Conservation (phyloP, 2,797 vertebrate genomes). For the Odontamblyopus rebecca region DNA sequence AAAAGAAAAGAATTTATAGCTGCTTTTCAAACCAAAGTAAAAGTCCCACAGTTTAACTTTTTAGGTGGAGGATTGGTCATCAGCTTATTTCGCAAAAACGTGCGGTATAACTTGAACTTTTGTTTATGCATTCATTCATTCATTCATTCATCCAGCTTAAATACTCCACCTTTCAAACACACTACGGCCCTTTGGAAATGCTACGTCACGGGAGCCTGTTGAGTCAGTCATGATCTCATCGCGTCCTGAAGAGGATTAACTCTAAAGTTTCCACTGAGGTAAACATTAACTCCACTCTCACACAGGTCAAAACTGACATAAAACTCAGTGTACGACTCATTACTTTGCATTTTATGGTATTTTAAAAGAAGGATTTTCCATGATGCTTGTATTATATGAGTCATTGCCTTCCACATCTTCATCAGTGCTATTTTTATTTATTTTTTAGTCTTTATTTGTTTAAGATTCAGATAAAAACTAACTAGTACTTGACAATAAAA, state of each 20-base stretch:
- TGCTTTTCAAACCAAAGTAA: neutral
- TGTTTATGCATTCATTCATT: no score
- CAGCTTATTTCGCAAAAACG: no score
- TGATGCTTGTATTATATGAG: neutral
- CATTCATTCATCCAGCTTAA: no score
- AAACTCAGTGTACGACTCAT: neutral
- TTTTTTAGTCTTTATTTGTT: no score
- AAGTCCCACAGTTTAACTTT: no score
- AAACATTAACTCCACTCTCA: slow-evolving; percentile 25
- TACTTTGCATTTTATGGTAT: neutral
- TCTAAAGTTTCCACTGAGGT: slow-evolving; percentile 4
- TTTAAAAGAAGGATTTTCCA: neutral
- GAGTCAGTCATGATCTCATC: neutral
- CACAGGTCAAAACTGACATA: neutral
- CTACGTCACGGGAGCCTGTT: neutral
- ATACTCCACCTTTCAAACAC: neutral
- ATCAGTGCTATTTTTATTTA: neutral
- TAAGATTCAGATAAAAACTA: no score
- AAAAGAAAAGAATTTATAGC: neutral
- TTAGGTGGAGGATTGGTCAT: no score
- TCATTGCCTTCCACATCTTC: neutral
- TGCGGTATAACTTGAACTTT: no score
- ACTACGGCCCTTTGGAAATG: neutral
- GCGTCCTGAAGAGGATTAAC: slow-evolving; percentile 11
- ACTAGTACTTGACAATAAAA: no score